Percentiles rank a stretch among this genome's conserved stretches.
phyloP scores from a whole-genome alignment of 2,888 invertebrate species.

The Adelphocoris suturalis region DNA sequence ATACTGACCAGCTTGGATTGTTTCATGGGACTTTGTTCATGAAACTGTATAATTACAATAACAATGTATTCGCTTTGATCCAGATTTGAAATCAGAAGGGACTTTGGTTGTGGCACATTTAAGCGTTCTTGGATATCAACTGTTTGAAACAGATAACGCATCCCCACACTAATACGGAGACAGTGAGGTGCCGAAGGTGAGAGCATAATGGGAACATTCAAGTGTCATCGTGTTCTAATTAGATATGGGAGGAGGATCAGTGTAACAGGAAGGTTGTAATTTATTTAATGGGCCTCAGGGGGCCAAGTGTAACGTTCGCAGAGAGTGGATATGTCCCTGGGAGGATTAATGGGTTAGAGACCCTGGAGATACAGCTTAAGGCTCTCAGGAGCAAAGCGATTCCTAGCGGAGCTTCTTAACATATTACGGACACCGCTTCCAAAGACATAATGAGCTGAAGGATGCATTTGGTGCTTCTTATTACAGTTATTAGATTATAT shows the following conservation, averaged over 20 bases:
- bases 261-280: slow-evolving; percentile 59
- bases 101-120: too few species aligned
- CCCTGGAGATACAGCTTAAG: slow-evolving; percentile 41
- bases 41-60: too few species aligned
- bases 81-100: too few species aligned
- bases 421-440: slow-evolving; percentile 9
- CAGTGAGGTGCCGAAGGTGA: background rate
- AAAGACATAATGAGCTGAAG: background rate
- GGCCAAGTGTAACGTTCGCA: slow-evolving; percentile 57
- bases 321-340: slow-evolving; percentile 56
- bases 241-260: slow-evolving; percentile 57
- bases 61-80: too few species aligned
- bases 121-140: too few species aligned
- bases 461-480: background rate
- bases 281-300: slow-evolving; percentile 64
- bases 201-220: slow-evolving; percentile 55
- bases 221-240: slow-evolving; percentile 57
- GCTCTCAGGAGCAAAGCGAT: slow-evolving; percentile 22
- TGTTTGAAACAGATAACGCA: background rate
- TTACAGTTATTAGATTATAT: background rate
- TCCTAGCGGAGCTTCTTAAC: background rate
- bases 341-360: slow-evolving; percentile 43
- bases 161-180: background rate
- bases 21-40: too few species aligned
- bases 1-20: too few species aligned